Evolutionary conservation across 2,113 vertebrate species (phyloP).

Genomic region (Mugil cephalus): DNA sequence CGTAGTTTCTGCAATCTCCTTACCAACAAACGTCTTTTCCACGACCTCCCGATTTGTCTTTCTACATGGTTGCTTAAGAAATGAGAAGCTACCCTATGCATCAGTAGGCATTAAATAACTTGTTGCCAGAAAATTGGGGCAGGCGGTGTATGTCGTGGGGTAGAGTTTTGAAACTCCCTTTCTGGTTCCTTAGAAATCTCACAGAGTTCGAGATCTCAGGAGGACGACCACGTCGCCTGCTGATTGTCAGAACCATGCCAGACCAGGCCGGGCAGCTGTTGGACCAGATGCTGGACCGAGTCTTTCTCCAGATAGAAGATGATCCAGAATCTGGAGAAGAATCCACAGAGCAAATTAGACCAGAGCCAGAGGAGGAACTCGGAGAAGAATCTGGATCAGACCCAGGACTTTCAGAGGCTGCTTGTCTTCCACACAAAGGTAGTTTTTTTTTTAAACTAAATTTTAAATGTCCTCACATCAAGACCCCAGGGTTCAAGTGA

Average conservation of each 20-base stretch:
- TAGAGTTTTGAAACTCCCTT: no score
- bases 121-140: no score
- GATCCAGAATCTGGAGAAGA: neutral
- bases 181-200: conserved; percentile 26
- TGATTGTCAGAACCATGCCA: conserved; percentile 40
- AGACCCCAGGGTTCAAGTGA: no score
- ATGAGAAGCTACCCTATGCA: no score
- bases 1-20: no score
- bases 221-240: neutral
- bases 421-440: neutral
- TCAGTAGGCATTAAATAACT: no score
- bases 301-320: neutral
- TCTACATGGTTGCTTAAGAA: no score
- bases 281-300: conserved; percentile 43
- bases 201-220: conserved; percentile 37
- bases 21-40: no score
- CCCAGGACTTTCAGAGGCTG: neutral
- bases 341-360: neutral
- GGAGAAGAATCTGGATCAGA: neutral
- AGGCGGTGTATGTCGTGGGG: no score
- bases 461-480: no score
- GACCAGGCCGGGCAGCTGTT: conserved; percentile 7
- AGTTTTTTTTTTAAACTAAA: no score
- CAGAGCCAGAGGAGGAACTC: neutral
- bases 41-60: no score